Conservation (phyloP, 2,888 invertebrate species). For the Aleiodes leptofemur region DNA sequence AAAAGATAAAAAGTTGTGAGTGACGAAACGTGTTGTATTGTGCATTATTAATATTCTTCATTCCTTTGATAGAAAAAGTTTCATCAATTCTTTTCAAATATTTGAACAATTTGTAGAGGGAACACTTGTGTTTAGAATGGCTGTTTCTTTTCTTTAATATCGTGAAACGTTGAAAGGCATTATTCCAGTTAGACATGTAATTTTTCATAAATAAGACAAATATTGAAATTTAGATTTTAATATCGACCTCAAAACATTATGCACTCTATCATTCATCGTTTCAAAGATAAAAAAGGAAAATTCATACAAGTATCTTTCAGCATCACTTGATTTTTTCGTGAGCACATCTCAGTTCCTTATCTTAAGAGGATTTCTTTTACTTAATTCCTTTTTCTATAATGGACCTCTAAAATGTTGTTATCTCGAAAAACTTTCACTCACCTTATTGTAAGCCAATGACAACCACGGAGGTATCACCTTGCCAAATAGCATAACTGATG, state of each 20-base stretch:
- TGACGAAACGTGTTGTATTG: too few species aligned
- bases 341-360: constrained; percentile 6
- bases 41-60: too few species aligned
- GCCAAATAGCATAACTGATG: constrained; percentile 77
- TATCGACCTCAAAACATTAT: too few species aligned
- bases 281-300: background rate
- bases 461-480: constrained; percentile 84
- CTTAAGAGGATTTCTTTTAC: constrained; percentile 19
- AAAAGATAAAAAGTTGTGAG: background rate
- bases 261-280: constrained; percentile 1
- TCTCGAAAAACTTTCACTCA: constrained; percentile 48
- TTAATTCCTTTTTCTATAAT: constrained; percentile 11
- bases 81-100: too few species aligned
- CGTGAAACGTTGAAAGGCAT: too few species aligned
- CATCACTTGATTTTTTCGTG: constrained; percentile 4
- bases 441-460: constrained; percentile 82
- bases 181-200: too few species aligned
- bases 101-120: too few species aligned
- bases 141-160: too few species aligned
- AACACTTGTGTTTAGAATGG: too few species aligned
- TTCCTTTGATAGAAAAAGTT: too few species aligned
- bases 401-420: background rate
- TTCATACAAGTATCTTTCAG: constrained; percentile 8
- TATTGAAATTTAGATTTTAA: too few species aligned
- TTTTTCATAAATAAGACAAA: too few species aligned